Base-by-base conservation (phyloP, 2,888 invertebrate genomes). In the Drosophila rubida region DNA sequence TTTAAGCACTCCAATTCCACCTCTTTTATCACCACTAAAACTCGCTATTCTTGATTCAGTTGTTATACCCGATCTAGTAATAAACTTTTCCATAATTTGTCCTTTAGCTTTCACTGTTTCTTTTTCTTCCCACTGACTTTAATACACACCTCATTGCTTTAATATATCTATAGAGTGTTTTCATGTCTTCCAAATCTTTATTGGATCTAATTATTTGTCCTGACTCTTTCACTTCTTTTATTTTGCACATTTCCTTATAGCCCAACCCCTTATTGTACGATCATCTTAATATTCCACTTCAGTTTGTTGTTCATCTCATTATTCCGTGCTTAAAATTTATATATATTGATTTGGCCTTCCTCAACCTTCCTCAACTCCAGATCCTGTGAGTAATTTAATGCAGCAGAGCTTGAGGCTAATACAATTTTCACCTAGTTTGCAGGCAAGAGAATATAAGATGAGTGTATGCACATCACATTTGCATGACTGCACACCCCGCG, bases 401-500 rank as follows among this genome's bases (percentile, higher is more conserved):
- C 48, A 48, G 14, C 22, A 13, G 22, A 13, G 32, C 48, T 23
- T 7, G 9, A 25, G 14, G 6, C 11, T 19, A n/a, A 22, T 13
- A 9, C 4, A 27, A 41, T 30, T 42, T 41, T 25, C 51, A 25
- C 23, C 14, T 39, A 51, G 22, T 14, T 39, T 13, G 6, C 13
- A 22, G 30, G 11, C 42, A 19, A 19, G 9, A 37, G 19, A 39
- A 11, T 48, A 41, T 14, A 6, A 41, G 41, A 30, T 41, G 48
- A 48, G 48, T 58, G 19, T 27, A 37, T 37, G 42, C 53, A n/a
- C 16, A 39, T 9, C 16, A 16, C 7, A 39, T 39, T 46, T 46
- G 45, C 57, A 57, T 57, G 57, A 11, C 9, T 13, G 19, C 42
- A 32, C 42, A 37, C 9, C 4, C 6, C 22, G 11, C 27, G 0